Evolutionary conservation across 2,888 invertebrate species (phyloP), one percentile per base, ranked within the genome.

Genomic region (Chymomyza amoena): DNA sequence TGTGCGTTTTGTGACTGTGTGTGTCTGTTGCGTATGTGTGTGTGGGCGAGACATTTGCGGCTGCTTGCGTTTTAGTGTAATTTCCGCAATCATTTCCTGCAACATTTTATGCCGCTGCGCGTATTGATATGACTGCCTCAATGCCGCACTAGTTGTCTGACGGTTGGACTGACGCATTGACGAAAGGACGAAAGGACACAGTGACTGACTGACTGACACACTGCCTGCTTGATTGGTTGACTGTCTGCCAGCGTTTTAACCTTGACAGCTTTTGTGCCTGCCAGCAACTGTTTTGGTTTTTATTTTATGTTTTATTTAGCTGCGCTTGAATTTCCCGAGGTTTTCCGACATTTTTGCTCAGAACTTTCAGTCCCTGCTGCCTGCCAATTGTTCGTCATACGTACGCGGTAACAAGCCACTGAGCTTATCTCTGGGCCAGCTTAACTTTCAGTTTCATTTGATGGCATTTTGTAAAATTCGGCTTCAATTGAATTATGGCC

Each of bases 61-160:
- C 74, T 71, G 73, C 57, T 85, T 75, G 71, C 79, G 76, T 76
- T 84, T 88, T 79, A 81, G 82, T 86, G 87, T 84, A 84, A 84
- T 84, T 84, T 84, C 84, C 88, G 87, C 87, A 74, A 79, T 84
- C 81, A 84, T 88, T 84, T 84, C 88, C 87, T 76, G 76, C 75
- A 84, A 75, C 80, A 84, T 86, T 81, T 83, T 83, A 77, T 87
- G 73, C 71, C 73, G 63, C 61, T 62, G 65, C 70, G 73, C 84
- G 73, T 75, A 76, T 83, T 77, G 81, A 84, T 74, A 75, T 68
- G 66, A 77, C 61, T 68, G 69, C 59, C 25, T 63, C 28, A 64
- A 63, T 50, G 64, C 59, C 64, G 45, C 16, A 52, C 36, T 10
- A 45, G 20, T 51, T 7, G 32, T 39, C 56, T 64, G 13, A 62